Evolutionary conservation across 2,888 invertebrate species (phyloP).

Genomic region (Clivina fossor): DNA sequence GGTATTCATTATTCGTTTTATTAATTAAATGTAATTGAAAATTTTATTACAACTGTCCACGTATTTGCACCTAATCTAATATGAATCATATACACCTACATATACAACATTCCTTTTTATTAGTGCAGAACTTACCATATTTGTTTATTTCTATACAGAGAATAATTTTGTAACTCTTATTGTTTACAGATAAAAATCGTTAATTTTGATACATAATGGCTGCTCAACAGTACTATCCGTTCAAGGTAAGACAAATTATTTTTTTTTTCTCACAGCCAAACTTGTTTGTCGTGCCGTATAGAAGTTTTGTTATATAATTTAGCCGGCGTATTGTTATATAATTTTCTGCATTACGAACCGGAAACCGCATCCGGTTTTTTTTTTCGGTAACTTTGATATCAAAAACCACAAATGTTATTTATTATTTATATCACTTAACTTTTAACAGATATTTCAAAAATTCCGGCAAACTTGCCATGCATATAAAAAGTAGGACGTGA

Average conservation of each 20-base stretch:
- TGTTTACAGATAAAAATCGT: conserved; percentile 40
- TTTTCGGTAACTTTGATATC: background rate
- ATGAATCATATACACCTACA: conserved; percentile 19
- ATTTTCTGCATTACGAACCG: too few relatives aligned
- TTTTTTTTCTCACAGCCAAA: conserved; percentile 13
- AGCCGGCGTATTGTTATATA: conserved; percentile 9
- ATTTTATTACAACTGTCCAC: too few relatives aligned
- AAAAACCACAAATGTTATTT: conserved; percentile 11
- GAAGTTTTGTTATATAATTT: conserved; percentile 15
- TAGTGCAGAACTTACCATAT: too few relatives aligned
- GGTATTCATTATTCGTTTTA: too few relatives aligned
- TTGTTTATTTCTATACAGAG: too few relatives aligned
- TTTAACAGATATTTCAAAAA: background rate
- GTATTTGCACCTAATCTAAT: background rate
- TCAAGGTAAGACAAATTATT: conserved; percentile 68
- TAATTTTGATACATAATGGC: conserved; percentile 70
- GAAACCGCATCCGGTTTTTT: conserved; percentile 17
- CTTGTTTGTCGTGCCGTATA: too few relatives aligned
- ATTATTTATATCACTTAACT: background rate
- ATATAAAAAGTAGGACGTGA: conserved; percentile 22
- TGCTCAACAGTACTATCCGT: conserved; percentile 82
- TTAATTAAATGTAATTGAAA: too few relatives aligned
- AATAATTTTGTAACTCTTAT: too few relatives aligned
- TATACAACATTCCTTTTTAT: conserved; percentile 10
- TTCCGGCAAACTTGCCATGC: too few relatives aligned